A percentile compares a stretch with the other conserved stretches of the same genome.
Evolutionary conservation across 2,113 vertebrate genomes (phyloP).

Genomic region (Pterocles burchelli): DNA sequence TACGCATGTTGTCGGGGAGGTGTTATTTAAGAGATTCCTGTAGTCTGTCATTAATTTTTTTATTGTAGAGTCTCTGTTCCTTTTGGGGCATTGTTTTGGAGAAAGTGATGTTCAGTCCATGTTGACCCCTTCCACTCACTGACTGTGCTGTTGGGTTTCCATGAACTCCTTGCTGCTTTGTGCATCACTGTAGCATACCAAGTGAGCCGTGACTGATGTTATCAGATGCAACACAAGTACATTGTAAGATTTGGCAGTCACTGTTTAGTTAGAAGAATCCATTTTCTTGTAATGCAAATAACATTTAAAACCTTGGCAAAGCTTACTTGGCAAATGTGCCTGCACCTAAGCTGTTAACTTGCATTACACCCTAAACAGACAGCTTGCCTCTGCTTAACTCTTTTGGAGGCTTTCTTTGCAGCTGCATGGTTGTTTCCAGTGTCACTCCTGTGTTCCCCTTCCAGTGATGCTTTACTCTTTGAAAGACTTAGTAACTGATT

Average conservation of each 20-base stretch:
- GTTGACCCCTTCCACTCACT: not conserved
- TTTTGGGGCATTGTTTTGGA: not conserved
- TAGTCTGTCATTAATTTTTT: not conserved
- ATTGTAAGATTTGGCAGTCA: not conserved
- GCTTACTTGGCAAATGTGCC: conserved; percentile 1
- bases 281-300: conserved; percentile 5
- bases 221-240: not conserved
- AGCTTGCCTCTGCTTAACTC: not conserved
- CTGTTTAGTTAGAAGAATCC: not conserved
- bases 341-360: not conserved
- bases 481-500: conserved; percentile 10
- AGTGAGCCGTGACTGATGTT: not conserved
- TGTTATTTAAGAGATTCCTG: not conserved
- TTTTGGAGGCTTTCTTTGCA: conserved; percentile 10
- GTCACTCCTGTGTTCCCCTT: conserved; percentile 10
- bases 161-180: not conserved
- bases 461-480: conserved; percentile 15
- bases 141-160: not conserved
- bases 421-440: not conserved
- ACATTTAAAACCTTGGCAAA: not conserved
- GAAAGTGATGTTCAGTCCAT: rapidly evolving
- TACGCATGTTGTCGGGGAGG: not conserved
- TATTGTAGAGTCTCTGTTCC: not conserved
- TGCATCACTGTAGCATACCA: not conserved
- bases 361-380: not conserved